Base-by-base conservation (phyloP, 2,113 vertebrate species). In the Gracilinanus agilis region DNA sequence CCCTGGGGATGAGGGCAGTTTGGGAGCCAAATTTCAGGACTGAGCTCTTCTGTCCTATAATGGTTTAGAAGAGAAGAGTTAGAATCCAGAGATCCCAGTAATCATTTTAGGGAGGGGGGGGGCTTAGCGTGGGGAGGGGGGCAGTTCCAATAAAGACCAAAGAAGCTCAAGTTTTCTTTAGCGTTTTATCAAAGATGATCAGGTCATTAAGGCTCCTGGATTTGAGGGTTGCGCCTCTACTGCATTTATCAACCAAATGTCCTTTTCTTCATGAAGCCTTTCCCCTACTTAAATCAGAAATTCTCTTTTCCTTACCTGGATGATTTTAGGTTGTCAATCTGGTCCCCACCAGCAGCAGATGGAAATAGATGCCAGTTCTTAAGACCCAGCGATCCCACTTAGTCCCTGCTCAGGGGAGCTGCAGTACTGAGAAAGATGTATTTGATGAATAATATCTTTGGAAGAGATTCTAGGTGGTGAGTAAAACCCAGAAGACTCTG, bases 271-370 rank as follows among this genome's bases (percentile, higher is more conserved):
- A 83, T 83, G 67, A 40, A 83, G 67, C 19, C 6, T n/a, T 40
- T n/a, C 16, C n/a, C 19, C n/a, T 23, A 40, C 2, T 16, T 21
- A n/a, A 83, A 19, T 40, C n/a, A 83, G n/a, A 83, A 93, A 92
- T 95, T 93, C 95, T 92, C 96, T 97, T 96, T 97, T 95, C 96
- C 97, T 94, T 94, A 96, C 67, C n/a, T 23, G 91, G 95, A 95
- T 96, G 94, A 90, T 97, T 97, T 96, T 95, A 90, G 93, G 54
- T 92, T 96, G 96, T 97, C 97, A 96, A 95, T 97, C 95, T 96
- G 93, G 96, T 93, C 93, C 95, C 95, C 92, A 96, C 90, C 90
- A 95, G 96, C 92, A 94, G 83, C 90, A 58, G 90, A 49, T 94
- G 89, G 49, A 49, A 5, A 49, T 49, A 49, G 49, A 49, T 83